Evolutionary conservation across 2,113 vertebrate species (phyloP), one percentile per base, ranked within the genome.

Genomic region (Rhabdomys dilectus): DNA sequence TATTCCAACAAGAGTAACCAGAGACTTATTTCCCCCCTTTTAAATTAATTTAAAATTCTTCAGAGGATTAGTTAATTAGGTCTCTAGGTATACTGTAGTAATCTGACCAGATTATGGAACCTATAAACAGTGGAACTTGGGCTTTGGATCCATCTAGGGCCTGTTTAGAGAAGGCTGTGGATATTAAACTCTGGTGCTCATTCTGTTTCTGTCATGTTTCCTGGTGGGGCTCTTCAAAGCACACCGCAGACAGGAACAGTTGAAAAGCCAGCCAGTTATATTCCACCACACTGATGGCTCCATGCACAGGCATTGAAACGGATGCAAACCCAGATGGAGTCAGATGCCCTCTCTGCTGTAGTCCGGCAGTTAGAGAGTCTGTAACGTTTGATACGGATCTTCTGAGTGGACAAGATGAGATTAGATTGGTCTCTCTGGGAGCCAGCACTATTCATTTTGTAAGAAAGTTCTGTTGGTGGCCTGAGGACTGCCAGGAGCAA

Each of bases 351-450:
- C 92, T 77, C 77, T 73, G 77, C 88, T 68, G 77, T 51, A 60
- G 72, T 53, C 42, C 73, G 89, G 80, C 90, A 92, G 97, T 93
- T 94, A 96, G 93, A 95, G 80, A 66, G 96, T 97, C 97, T 97
- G 94, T 88, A 91, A 36, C 34, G 58, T 85, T 96, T 91, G 97
- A 97, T 97, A 95, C 0, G 3, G 95, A 97, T 98, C 98, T 97
- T 96, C 97, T 17, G 77, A 89, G 94, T 93, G 94, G 94, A 96
- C 96, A 72, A 93, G 97, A 97, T 96, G 97, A 95, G 91, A 97
- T 97, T 91, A 98, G 97, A 97, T 97, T 93, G 92, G 97, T 96
- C 96, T 98, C 96, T 95, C 77, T 95, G 97, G 95, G 96, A 98
- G 82, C 93, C 92, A 91, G 31, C 93, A 15, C 95, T 80, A 53